Evolutionary conservation across 1,140 invertebrate species (phyloP).

Genomic region (Aphelenchoides besseyi): DNA sequence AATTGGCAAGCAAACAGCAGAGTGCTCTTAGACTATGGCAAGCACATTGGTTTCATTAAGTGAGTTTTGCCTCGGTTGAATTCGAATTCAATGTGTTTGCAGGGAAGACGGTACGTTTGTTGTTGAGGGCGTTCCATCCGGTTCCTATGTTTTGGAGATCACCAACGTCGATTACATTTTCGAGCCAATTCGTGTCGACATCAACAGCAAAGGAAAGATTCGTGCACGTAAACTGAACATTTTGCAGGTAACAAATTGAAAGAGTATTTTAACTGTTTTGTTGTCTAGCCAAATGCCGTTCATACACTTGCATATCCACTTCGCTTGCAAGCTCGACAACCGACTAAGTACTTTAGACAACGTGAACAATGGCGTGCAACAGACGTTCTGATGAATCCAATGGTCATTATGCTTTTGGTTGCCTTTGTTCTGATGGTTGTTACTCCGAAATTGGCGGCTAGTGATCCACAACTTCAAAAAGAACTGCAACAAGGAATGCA

Average conservation of each 20-base stretch:
- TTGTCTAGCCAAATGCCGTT: constrained; percentile 52
- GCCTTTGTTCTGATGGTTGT: constrained; percentile 65
- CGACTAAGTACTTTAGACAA: constrained; percentile 56
- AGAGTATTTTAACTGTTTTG: background rate
- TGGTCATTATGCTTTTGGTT: constrained; percentile 65
- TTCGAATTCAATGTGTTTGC: constrained; percentile 15
- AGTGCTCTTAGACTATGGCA: constrained; percentile 57
- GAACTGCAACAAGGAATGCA: constrained; percentile 50
- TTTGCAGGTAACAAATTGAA: constrained; percentile 74
- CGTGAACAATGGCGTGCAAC: constrained; percentile 62
- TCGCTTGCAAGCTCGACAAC: constrained; percentile 52
- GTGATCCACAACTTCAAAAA: constrained; percentile 66
- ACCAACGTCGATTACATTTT: constrained; percentile 84
- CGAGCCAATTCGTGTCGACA: constrained; percentile 86
- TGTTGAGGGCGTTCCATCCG: constrained; percentile 82
- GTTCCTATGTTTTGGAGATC: constrained; percentile 90
- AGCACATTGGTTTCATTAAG: constrained; percentile 57
- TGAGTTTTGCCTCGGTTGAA: constrained; percentile 20
- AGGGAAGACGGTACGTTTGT: constrained; percentile 88
- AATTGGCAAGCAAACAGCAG: constrained; percentile 48
- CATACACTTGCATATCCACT: constrained; percentile 56
- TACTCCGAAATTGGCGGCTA: constrained; percentile 66
- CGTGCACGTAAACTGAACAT: constrained; percentile 89
- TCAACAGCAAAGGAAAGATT: constrained; percentile 91
- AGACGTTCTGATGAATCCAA: constrained; percentile 62